Conservation (phyloP, 2,888 invertebrate species). For the Andrena hattorfiana region DNA sequence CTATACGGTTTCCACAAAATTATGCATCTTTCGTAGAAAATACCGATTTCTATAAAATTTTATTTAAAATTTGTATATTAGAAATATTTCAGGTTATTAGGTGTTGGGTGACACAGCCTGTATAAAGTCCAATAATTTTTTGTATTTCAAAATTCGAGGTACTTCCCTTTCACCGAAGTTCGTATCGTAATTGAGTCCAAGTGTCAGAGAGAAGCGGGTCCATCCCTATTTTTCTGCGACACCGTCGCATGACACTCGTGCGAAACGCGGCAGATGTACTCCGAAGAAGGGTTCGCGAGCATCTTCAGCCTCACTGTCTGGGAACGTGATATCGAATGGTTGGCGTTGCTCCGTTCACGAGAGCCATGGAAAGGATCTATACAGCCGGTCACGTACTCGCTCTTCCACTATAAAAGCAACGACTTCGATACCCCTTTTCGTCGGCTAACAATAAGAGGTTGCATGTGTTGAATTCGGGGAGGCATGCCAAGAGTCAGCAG, state of each 20-base stretch:
- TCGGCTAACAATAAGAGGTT: slow-evolving; percentile 50
- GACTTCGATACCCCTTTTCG: slow-evolving; percentile 54
- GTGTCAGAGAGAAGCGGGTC: no score
- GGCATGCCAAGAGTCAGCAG: slow-evolving; percentile 23
- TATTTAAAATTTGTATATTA: no score
- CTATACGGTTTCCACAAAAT: no score
- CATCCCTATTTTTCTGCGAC: background rate
- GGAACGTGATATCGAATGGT: slow-evolving; percentile 64
- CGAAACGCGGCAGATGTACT: background rate
- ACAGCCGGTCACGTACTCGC: slow-evolving; percentile 78
- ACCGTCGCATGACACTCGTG: background rate
- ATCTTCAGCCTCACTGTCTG: slow-evolving; percentile 14
- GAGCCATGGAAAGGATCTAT: slow-evolving; percentile 66
- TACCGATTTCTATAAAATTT: no score
- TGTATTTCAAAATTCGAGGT: background rate
- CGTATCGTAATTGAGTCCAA: no score
- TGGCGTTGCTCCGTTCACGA: slow-evolving; percentile 47
- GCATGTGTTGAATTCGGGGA: slow-evolving; percentile 59
- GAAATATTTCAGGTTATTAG: no score
- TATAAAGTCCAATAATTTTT: background rate
- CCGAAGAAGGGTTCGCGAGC: background rate
- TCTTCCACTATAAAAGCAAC: slow-evolving; percentile 69
- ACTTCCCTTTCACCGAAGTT: background rate
- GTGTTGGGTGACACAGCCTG: background rate
- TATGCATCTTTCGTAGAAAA: no score